Evolutionary conservation across 2,888 invertebrate genomes (phyloP).

Genomic region (Prosopocoilus inquinatus): DNA sequence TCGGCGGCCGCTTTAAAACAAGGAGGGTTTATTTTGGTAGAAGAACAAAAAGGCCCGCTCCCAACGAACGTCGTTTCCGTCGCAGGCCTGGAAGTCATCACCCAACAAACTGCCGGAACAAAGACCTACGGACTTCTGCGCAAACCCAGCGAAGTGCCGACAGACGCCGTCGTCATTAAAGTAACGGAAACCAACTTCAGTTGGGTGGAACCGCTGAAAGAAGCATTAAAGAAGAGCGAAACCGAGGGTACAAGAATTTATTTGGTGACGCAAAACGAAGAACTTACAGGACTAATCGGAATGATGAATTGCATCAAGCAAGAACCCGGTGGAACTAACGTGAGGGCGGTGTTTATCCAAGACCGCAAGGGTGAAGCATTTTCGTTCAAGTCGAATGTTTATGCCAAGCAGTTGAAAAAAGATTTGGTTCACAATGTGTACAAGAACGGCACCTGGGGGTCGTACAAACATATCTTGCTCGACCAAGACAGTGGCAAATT

Average conservation of each 20-base stretch:
- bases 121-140: slow-evolving; percentile 69
- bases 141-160: slow-evolving; percentile 49
- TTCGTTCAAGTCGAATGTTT: slow-evolving; percentile 57
- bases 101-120: slow-evolving; percentile 63
- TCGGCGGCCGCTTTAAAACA: slow-evolving; percentile 63
- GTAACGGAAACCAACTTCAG: slow-evolving; percentile 68
- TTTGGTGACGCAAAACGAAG: slow-evolving; percentile 67
- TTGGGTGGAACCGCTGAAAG: slow-evolving; percentile 83
- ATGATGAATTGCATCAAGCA: slow-evolving; percentile 86
- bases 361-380: slow-evolving; percentile 63
- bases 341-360: slow-evolving; percentile 72
- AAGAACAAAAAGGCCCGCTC: slow-evolving; percentile 62
- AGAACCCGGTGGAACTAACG: slow-evolving; percentile 79
- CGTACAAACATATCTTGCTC: slow-evolving; percentile 76
- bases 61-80: slow-evolving; percentile 45
- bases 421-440: slow-evolving; percentile 86
- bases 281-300: slow-evolving; percentile 78
- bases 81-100: slow-evolving; percentile 56
- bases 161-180: slow-evolving; percentile 57
- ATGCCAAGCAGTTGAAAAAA: slow-evolving; percentile 62
- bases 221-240: slow-evolving; percentile 66
- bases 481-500: slow-evolving; percentile 53
- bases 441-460: slow-evolving; percentile 81
- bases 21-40: slow-evolving; percentile 71
- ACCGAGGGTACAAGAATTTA: slow-evolving; percentile 61